Conservation (phyloP, 2,888 invertebrate species). For the Drosophila suboccidentalis region DNA sequence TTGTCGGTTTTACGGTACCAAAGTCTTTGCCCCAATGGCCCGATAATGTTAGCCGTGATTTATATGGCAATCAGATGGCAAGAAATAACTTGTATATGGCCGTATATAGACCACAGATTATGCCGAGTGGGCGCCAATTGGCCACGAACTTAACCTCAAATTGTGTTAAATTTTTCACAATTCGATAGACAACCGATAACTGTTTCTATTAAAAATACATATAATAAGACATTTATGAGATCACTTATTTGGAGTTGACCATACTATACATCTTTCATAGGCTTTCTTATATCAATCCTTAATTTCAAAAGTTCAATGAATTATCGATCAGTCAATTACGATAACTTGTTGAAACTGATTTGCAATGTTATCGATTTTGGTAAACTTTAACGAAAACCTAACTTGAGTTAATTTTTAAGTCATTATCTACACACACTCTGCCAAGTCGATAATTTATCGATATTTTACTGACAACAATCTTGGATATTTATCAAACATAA, state of each 20-base stretch:
- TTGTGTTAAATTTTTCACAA: background rate
- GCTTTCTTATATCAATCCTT: too few species aligned
- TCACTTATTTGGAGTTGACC: too few species aligned
- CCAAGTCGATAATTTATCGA: background rate
- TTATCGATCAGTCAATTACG: background rate
- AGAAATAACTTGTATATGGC: slow-evolving; percentile 35
- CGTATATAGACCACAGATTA: slow-evolving; percentile 48
- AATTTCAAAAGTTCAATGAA: background rate
- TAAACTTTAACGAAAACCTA: background rate
- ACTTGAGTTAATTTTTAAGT: background rate
- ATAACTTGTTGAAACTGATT: background rate
- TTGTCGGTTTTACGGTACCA: slow-evolving; percentile 33
- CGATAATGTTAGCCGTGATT: slow-evolving; percentile 65
- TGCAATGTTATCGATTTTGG: background rate
- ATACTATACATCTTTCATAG: too few species aligned
- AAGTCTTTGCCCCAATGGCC: slow-evolving; percentile 42
- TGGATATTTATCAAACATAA: background rate
- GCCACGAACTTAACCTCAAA: slow-evolving; percentile 6
- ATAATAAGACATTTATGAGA: too few species aligned
- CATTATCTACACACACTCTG: background rate
- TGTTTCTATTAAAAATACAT: too few species aligned
- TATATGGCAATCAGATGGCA: slow-evolving; percentile 58
- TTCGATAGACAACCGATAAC: slow-evolving; percentile 31
- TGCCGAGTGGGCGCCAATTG: slow-evolving; percentile 44
- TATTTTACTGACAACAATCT: background rate